Evolutionary conservation across 2,888 invertebrate species (phyloP).

Genomic region (Dexiosoma caninum): DNA sequence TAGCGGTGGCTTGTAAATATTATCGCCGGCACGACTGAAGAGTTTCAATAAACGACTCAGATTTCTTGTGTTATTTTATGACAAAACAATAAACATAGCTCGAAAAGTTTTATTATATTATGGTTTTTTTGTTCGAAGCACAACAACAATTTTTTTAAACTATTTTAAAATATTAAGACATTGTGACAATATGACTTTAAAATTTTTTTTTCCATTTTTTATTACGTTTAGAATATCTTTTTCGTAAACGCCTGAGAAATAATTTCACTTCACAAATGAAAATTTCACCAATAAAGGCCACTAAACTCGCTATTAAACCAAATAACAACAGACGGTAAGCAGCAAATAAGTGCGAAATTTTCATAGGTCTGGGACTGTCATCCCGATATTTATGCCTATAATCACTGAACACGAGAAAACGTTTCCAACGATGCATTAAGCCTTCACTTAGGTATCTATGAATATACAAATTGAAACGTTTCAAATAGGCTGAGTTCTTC

Average conservation of each 20-base stretch:
- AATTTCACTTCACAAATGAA: not conserved
- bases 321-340: constrained; percentile 51
- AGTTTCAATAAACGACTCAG: no score
- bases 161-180: no score
- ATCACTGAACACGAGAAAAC: constrained; percentile 36
- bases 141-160: no score
- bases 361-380: constrained; percentile 53
- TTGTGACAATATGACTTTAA: no score
- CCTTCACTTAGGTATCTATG: constrained; percentile 60
- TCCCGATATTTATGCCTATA: not conserved
- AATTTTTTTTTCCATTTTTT: no score
- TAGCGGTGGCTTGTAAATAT: no score
- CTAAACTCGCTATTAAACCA: constrained; percentile 20
- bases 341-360: constrained; percentile 52
- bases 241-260: not conserved
- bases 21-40: no score
- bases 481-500: constrained; percentile 64
- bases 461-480: constrained; percentile 63
- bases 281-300: constrained; percentile 26
- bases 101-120: no score
- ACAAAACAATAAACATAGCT: no score
- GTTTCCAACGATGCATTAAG: constrained; percentile 62
- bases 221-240: not conserved
- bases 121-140: no score
- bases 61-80: no score